Evolutionary conservation across 2,113 vertebrate species (phyloP).

Genomic region (Cyanistes caeruleus): DNA sequence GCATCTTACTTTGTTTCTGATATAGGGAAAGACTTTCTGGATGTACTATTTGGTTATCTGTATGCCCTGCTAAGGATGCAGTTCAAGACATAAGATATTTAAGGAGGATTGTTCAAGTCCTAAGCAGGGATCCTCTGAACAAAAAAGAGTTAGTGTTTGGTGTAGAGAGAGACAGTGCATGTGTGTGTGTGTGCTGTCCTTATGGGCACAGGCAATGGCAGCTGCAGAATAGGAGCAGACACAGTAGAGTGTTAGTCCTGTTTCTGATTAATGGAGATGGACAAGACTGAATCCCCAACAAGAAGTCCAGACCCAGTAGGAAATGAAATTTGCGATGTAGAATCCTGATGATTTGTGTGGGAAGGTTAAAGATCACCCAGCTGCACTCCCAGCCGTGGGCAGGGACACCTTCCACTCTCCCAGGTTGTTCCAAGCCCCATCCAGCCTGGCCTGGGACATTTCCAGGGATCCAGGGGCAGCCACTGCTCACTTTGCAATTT

Average conservation of each 20-base stretch:
- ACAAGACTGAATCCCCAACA: background rate
- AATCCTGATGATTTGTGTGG: background rate
- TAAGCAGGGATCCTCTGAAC: background rate
- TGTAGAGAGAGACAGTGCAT: accelerated
- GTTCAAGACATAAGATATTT: background rate
- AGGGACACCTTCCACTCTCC: background rate
- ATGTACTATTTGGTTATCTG: background rate
- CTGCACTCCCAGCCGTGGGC: background rate
- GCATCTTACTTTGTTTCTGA: background rate
- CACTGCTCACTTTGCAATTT: background rate
- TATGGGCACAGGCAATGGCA: background rate
- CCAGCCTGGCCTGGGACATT: background rate
- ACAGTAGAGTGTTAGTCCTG: background rate
- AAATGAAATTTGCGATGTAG: background rate
- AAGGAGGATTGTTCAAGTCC: too few species aligned
- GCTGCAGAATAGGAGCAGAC: background rate
- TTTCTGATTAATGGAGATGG: background rate
- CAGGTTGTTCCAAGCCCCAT: accelerated
- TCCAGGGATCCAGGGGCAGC: background rate
- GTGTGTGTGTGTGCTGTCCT: accelerated
- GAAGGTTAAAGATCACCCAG: background rate
- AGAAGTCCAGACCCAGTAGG: background rate
- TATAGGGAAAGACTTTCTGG: background rate
- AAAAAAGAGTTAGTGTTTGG: background rate
- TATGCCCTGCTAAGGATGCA: background rate